Evolutionary conservation across 2,113 vertebrate species (phyloP).

Genomic region (Grammomys dolichurus): DNA sequence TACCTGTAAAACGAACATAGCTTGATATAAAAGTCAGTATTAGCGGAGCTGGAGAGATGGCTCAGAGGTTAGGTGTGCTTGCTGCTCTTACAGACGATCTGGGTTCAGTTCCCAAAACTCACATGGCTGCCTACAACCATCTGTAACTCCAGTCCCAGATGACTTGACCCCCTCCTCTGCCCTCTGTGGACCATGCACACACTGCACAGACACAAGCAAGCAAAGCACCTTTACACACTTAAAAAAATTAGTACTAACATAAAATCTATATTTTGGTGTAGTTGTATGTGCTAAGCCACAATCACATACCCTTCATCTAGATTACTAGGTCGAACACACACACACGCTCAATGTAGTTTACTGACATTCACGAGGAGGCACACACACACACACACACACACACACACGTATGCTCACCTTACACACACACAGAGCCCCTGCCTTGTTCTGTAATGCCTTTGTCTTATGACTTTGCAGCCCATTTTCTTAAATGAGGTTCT

Average conservation of each 20-base stretch:
- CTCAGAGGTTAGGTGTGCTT: not conserved
- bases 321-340: not conserved
- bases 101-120: not conserved
- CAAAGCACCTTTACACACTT: not conserved
- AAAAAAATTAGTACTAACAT: not conserved
- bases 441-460: not conserved
- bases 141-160: not conserved
- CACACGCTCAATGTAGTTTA: not conserved
- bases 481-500: slow-evolving; percentile 99
- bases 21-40: not conserved
- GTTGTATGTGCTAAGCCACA: not conserved
- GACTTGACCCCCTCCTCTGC: too few species aligned
- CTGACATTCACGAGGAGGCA: not conserved
- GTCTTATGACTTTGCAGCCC: slow-evolving; percentile 89
- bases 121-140: not conserved
- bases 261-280: not conserved
- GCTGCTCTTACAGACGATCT: not conserved
- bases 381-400: too few species aligned
- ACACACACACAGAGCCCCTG: too few species aligned
- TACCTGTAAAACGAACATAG: not conserved
- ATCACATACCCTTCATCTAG: not conserved
- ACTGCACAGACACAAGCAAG: too few species aligned
- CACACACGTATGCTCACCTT: too few species aligned
- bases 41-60: not conserved
- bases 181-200: not conserved